Percentiles rank a stretch among this genome's conserved stretches.
Conservation (phyloP, 2,113 vertebrate genomes). For the Callopanchax toddi region DNA sequence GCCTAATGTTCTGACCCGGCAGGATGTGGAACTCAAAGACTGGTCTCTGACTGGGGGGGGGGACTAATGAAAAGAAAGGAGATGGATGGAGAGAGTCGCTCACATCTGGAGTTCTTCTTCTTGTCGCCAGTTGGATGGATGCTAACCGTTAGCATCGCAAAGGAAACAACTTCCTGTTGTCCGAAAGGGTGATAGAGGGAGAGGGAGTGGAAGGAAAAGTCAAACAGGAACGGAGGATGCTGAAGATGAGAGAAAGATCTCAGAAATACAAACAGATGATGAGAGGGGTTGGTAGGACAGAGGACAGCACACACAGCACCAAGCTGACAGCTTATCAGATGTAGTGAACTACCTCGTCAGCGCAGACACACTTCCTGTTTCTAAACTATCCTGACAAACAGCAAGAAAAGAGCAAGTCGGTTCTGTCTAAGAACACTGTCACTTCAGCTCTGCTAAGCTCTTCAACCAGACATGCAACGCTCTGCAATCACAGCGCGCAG, state of each 20-base stretch:
- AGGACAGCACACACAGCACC: constrained; percentile 31
- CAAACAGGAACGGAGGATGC: constrained; percentile 43
- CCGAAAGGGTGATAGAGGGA: constrained; percentile 58
- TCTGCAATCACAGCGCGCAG: constrained; percentile 58
- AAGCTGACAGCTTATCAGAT: constrained; percentile 25
- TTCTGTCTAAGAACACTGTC: constrained; percentile 62
- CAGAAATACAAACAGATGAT: constrained; percentile 18
- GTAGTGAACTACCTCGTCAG: constrained; percentile 39
- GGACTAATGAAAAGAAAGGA: constrained; percentile 73
- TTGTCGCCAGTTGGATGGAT: constrained; percentile 80
- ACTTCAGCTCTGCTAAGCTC: constrained; percentile 36
- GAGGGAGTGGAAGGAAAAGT: no score
- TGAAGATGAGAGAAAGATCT: constrained; percentile 15
- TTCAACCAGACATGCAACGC: constrained; percentile 44
- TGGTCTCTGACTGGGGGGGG: constrained; percentile 86
- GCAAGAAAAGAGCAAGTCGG: constrained; percentile 56
- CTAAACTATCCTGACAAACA: constrained; percentile 22
- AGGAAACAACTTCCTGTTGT: constrained; percentile 78
- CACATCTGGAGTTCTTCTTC: constrained; percentile 90
- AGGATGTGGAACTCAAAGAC: constrained; percentile 88
- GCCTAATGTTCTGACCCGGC: constrained; percentile 74
- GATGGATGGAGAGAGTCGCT: constrained; percentile 65
- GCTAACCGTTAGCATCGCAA: constrained; percentile 62
- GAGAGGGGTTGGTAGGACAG: constrained; percentile 1
- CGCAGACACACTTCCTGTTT: constrained; percentile 13